Percentiles rank a stretch among this genome's conserved stretches.
Evolutionary conservation across 1,140 invertebrate genomes (phyloP).

Genomic region (Contarinia nasturtii): DNA sequence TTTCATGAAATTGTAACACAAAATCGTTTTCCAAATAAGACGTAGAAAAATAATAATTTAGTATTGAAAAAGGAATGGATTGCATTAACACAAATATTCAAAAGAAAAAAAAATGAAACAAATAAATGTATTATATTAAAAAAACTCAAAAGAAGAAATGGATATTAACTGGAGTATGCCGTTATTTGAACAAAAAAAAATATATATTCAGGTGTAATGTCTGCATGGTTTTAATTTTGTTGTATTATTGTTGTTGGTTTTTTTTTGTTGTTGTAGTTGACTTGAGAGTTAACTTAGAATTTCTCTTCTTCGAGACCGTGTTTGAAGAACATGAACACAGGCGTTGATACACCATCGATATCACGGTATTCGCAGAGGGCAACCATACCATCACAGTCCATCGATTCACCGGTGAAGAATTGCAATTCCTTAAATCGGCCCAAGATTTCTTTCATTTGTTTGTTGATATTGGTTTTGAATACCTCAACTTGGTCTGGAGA

Average conservation of each 20-base stretch:
- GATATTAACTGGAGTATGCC: no score
- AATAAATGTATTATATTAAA: no score
- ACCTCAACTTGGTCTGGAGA: conserved; percentile 65
- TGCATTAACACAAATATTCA: no score
- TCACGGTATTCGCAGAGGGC: conserved; percentile 85
- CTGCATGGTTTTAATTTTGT: no score
- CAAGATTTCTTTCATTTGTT: conserved; percentile 87
- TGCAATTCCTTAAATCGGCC: conserved; percentile 82
- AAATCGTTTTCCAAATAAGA: no score
- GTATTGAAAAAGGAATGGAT: no score
- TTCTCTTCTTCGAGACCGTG: conserved; percentile 90
- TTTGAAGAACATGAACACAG: conserved; percentile 89
- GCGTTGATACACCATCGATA: conserved; percentile 57
- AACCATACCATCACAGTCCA: conserved; percentile 88
- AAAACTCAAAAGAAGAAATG: no score
- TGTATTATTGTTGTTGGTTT: background rate
- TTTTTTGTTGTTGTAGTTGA: background rate
- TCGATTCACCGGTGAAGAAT: conserved; percentile 89
- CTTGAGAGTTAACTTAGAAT: conserved; percentile 36
- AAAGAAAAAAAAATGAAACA: no score
- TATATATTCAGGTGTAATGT: no score
- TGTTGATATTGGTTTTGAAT: conserved; percentile 85
- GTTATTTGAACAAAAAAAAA: no score
- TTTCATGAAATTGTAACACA: no score
- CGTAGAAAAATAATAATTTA: no score